Conservation (phyloP, 37 sponge, comb jelly and placozoan species). For the Corticium candelabrum region DNA sequence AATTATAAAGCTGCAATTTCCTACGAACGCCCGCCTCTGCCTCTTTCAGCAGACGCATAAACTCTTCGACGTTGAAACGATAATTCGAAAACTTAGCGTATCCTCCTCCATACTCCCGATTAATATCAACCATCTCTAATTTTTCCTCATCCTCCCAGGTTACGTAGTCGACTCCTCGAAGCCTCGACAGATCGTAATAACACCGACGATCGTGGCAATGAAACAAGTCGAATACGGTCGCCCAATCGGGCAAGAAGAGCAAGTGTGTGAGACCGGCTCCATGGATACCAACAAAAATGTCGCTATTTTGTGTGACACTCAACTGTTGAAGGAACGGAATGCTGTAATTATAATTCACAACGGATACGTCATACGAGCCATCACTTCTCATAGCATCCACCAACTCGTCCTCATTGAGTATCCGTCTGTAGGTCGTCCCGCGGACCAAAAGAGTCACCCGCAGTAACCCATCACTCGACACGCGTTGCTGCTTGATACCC, state of each 20-base stretch:
- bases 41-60: conserved; percentile 46
- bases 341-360: not conserved
- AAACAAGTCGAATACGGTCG: conserved; percentile 77
- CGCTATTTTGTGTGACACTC: conserved; percentile 64
- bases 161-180: conserved; percentile 66
- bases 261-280: conserved; percentile 84
- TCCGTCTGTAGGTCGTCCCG: conserved; percentile 52
- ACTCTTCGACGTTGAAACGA: conserved; percentile 64
- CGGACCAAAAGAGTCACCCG: conserved; percentile 71
- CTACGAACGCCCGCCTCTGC: conserved; percentile 14
- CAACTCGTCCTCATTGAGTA: conserved; percentile 74
- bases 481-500: conserved; percentile 27
- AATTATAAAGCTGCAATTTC: too few species aligned
- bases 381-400: not conserved
- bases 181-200: conserved; percentile 78
- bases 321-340: not conserved
- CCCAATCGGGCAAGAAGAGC: conserved; percentile 92
- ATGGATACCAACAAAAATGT: conserved; percentile 88
- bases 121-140: not conserved
- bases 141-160: conserved; percentile 66
- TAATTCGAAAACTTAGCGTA: conserved; percentile 91
- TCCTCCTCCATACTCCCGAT: not conserved
- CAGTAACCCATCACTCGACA: conserved; percentile 15
- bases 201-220: conserved; percentile 76
- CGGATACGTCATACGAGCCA: conserved; percentile 5